Conservation (phyloP, 2,113 vertebrate species). For the Myotis lucifugus region DNA sequence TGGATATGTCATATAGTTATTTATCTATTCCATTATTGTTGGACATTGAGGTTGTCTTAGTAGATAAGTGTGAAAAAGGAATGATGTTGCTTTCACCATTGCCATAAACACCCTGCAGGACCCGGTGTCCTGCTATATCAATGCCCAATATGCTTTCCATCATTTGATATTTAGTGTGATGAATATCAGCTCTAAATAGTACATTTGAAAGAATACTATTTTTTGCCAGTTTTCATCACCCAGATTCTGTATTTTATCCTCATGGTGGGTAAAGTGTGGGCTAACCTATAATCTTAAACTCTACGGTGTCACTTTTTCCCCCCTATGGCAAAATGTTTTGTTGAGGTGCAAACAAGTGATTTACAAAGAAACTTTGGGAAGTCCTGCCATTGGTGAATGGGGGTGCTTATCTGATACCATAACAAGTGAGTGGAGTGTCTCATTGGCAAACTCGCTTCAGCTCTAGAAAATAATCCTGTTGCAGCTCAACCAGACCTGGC, state of each 20-base stretch:
- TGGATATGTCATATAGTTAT: neutral
- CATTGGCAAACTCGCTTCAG: slow-evolving; percentile 32
- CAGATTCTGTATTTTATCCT: slow-evolving; percentile 46
- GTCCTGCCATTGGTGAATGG: neutral
- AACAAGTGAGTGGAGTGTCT: neutral
- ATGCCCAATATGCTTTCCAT: neutral
- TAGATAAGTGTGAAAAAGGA: slow-evolving; percentile 51
- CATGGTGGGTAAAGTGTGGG: neutral
- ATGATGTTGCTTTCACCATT: slow-evolving; percentile 33
- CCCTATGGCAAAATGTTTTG: neutral
- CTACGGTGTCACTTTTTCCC: neutral
- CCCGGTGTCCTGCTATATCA: slow-evolving; percentile 43
- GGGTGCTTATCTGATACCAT: neutral
- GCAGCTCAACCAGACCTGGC: neutral
- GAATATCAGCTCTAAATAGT: slow-evolving; percentile 45
- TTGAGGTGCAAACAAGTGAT: neutral
- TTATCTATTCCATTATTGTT: slow-evolving; percentile 35
- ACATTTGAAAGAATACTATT: slow-evolving; percentile 51
- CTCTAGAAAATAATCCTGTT: slow-evolving; percentile 56
- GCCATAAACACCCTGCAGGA: slow-evolving; percentile 48
- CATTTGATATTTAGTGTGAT: slow-evolving; percentile 70
- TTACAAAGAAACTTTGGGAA: slow-evolving; percentile 8
- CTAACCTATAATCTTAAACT: slow-evolving; percentile 19
- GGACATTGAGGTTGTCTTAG: slow-evolving; percentile 43
- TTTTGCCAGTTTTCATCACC: slow-evolving; percentile 52